Percentiles rank a stretch among this genome's conserved stretches.
Evolutionary conservation across 2,888 invertebrate species (phyloP).

Genomic region (Lasiommata megera): DNA sequence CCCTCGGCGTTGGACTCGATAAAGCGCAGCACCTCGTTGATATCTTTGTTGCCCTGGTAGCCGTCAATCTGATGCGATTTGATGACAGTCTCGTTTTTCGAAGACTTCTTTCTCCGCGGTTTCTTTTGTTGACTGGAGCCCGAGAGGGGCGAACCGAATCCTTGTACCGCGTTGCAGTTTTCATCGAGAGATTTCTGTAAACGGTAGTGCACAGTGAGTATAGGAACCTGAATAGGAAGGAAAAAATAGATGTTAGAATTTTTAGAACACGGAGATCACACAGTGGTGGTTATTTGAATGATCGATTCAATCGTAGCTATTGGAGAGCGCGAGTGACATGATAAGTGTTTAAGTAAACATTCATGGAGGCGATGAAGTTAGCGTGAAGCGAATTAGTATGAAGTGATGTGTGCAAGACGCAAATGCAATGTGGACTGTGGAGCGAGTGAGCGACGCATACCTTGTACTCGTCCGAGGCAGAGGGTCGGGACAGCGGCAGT

Average conservation of each 20-base stretch:
- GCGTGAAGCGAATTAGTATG: constrained; percentile 2
- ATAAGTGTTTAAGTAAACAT: background rate
- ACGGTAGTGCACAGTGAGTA: constrained; percentile 43
- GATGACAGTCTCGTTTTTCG: constrained; percentile 81
- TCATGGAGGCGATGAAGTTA: background rate
- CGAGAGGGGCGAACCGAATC: constrained; percentile 70
- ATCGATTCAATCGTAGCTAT: constrained; percentile 14
- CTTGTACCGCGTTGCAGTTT: constrained; percentile 88
- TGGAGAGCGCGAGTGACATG: constrained; percentile 1
- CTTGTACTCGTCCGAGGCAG: constrained; percentile 64
- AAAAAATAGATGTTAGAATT: constrained; percentile 40
- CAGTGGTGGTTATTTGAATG: constrained; percentile 10
- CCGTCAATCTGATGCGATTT: constrained; percentile 86
- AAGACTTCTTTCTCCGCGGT: constrained; percentile 81
- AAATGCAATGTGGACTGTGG: constrained; percentile 42
- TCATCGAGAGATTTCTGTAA: constrained; percentile 88
- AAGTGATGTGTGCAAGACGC: background rate
- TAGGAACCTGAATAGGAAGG: constrained; percentile 43
- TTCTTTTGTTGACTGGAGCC: constrained; percentile 79
- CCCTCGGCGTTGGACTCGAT: constrained; percentile 84
- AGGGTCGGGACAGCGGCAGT: constrained; percentile 60
- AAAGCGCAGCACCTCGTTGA: constrained; percentile 88
- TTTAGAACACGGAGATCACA: constrained; percentile 33
- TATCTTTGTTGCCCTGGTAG: constrained; percentile 88
- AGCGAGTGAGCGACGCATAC: constrained; percentile 45